phyloP scores from a whole-genome alignment of 2,797 vertebrate species.

The Lerista edwardsae region DNA sequence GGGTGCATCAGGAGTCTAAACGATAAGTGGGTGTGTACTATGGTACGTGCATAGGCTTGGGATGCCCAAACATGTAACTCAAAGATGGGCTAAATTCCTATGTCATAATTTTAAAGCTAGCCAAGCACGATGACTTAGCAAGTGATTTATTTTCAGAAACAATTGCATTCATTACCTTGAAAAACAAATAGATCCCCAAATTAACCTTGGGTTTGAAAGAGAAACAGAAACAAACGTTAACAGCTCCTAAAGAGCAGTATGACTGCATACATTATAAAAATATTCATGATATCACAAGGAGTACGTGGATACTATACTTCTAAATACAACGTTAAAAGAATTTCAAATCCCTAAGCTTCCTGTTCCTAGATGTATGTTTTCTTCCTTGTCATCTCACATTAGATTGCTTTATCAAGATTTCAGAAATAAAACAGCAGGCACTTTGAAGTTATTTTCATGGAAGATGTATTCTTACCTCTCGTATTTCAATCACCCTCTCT shows the following conservation, averaged over 20 bases:
- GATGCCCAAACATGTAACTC: conserved; percentile 76
- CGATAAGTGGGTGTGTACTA: conserved; percentile 72
- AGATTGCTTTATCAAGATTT: background rate
- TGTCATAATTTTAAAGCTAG: conserved; percentile 68
- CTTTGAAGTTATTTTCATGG: background rate
- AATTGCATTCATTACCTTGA: conserved; percentile 62
- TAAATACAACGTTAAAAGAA: conserved; percentile 20
- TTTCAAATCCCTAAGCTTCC: background rate
- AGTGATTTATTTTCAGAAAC: conserved; percentile 63
- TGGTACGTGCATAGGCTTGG: conserved; percentile 61
- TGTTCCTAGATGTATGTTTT: background rate
- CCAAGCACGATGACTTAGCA: conserved; percentile 72
- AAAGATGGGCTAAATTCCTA: conserved; percentile 75
- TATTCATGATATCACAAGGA: background rate
- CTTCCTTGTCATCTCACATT: background rate
- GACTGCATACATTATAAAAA: too few species aligned
- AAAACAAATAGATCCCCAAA: conserved; percentile 49
- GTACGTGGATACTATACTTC: background rate
- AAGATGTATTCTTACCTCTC: background rate
- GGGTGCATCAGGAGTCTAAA: conserved; percentile 69
- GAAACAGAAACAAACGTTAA: conserved; percentile 29
- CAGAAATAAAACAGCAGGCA: background rate
- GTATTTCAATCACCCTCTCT: background rate
- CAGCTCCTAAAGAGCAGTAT: background rate
- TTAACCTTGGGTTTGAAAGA: conserved; percentile 36